These are phyloP conservation scores for Ptilonorhynchus violaceus DNA, from an alignment of 2,113 vertebrate genomes.

Conservation along the genomic window DNA sequence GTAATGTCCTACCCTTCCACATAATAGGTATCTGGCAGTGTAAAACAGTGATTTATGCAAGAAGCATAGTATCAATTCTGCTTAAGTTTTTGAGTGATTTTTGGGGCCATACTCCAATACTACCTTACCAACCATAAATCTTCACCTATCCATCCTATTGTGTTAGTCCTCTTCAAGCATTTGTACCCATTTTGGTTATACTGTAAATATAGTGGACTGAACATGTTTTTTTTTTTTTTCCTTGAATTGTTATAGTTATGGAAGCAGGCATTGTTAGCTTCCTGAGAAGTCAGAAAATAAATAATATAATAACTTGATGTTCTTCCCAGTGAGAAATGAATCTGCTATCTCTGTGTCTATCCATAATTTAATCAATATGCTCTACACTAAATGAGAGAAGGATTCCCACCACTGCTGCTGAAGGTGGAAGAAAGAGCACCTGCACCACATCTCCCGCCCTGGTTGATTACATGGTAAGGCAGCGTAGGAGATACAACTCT, in stretches of 20 bases:
- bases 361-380: not conserved
- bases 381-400: not conserved
- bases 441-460: not conserved
- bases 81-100: not conserved
- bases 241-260: not conserved
- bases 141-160: not conserved
- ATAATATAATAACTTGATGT: not conserved
- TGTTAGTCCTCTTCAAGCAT: not conserved
- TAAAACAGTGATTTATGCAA: not conserved
- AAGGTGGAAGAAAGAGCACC: not conserved
- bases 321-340: not conserved
- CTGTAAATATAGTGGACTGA: not conserved
- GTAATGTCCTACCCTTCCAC: not conserved
- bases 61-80: not conserved
- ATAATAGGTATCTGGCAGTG: not conserved
- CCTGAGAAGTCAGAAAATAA: not conserved
- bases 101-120: fast-evolving
- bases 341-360: not conserved
- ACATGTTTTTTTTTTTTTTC: fast-evolving
- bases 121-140: not conserved
- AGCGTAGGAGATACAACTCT: not conserved
- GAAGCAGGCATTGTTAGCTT: not conserved
- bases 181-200: not conserved
- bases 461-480: not conserved
- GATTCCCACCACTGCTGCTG: not conserved